These are phyloP conservation scores for Porites australiensis DNA, from an alignment of 64 coral and sea anemone genomes.

Conservation along the genomic window DNA sequence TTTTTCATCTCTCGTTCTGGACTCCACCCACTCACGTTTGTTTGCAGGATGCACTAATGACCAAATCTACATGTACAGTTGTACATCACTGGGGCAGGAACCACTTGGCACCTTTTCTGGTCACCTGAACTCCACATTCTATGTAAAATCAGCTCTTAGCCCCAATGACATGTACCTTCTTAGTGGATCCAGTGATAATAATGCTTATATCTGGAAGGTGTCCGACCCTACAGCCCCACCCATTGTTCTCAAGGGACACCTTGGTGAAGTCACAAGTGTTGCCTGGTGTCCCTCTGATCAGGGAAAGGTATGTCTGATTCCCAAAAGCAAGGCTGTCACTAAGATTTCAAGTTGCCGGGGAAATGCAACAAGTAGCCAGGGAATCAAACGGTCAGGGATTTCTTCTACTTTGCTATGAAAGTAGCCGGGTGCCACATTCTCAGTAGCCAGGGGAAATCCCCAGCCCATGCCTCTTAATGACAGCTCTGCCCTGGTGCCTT, in stretches of 20 bases:
- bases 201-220: conserved; percentile 93
- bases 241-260: conserved; percentile 78
- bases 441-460: no score
- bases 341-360: no score
- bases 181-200: conserved; percentile 90
- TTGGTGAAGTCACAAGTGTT: conserved; percentile 95
- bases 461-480: no score
- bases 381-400: no score
- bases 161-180: conserved; percentile 88
- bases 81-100: conserved; percentile 61
- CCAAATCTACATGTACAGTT: conserved; percentile 96
- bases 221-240: conserved; percentile 64
- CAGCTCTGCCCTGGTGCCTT: no score
- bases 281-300: conserved; percentile 92
- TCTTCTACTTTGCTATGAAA: no score
- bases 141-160: conserved; percentile 93
- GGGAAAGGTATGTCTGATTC: conserved; percentile 70
- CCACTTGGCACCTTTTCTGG: conserved; percentile 84
- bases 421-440: no score
- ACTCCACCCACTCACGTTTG: conserved; percentile 85
- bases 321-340: neutral
- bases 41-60: conserved; percentile 97
- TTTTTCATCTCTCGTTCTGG: conserved; percentile 91
- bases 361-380: no score
- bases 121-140: conserved; percentile 94